phyloP scores from a whole-genome alignment of 2,888 invertebrate species.

The Choristoneura rosaceana region DNA sequence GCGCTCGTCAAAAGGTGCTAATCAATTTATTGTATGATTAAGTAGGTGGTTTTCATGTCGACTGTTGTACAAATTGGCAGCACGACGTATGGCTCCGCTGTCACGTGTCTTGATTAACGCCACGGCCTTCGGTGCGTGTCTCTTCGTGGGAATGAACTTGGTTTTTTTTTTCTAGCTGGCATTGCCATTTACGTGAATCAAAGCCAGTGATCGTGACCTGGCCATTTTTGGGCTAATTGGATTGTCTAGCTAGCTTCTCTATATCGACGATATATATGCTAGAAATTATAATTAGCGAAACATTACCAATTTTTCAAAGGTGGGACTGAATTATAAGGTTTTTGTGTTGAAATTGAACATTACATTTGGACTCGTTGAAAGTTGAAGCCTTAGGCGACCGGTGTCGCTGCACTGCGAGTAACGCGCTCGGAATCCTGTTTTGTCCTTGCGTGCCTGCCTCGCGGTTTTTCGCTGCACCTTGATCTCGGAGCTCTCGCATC shows the following conservation, averaged over 20 bases:
- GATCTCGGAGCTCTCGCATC: constrained; percentile 31
- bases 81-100: constrained; percentile 52
- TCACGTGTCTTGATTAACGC: constrained; percentile 59
- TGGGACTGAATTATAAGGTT: not conserved
- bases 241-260: not conserved
- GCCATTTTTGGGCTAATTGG: not conserved
- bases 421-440: constrained; percentile 54
- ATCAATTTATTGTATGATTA: constrained; percentile 67
- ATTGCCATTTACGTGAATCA: constrained; percentile 47
- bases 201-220: not conserved
- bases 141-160: constrained; percentile 67
- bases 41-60: constrained; percentile 55
- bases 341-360: not conserved
- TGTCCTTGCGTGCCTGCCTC: constrained; percentile 53
- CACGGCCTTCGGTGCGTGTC: constrained; percentile 58
- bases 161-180: constrained; percentile 48
- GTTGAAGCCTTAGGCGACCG: constrained; percentile 36
- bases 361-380: constrained; percentile 22
- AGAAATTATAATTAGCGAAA: not conserved
- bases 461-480: constrained; percentile 44
- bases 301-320: not conserved
- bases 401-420: constrained; percentile 38
- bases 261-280: not conserved
- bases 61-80: constrained; percentile 63
- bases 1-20: constrained; percentile 52